Evolutionary conservation across 2,113 vertebrate genomes (phyloP).

Genomic region (Mellivora capensis): DNA sequence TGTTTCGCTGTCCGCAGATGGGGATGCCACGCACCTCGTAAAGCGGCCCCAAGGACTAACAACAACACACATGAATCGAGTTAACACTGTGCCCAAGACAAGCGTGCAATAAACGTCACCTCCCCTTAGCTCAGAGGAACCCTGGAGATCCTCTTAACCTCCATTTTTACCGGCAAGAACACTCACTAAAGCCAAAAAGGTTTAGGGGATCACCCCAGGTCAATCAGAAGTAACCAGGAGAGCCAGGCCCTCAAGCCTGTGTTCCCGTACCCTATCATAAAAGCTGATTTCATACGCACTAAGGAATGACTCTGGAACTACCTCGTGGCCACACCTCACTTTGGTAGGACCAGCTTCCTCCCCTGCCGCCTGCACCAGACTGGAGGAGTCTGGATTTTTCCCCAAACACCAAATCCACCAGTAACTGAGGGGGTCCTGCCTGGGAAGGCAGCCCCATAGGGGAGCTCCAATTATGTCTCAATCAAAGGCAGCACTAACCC

Average conservation of each 20-base stretch:
- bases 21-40: background rate
- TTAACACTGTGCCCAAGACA: background rate
- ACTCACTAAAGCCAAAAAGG: background rate
- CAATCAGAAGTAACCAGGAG: background rate
- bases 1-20: background rate
- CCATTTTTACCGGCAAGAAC: background rate
- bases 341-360: background rate
- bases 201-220: background rate
- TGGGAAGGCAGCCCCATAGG: background rate
- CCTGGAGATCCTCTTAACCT: background rate
- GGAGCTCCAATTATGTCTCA: background rate
- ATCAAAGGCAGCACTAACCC: conserved; percentile 1
- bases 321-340: background rate
- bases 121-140: background rate
- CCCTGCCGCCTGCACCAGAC: background rate
- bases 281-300: background rate
- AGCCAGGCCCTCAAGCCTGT: background rate
- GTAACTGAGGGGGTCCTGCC: background rate
- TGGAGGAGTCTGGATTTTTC: background rate
- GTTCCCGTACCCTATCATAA: background rate
- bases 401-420: background rate
- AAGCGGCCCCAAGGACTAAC: background rate
- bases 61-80: background rate
- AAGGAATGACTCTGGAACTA: background rate
- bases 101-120: background rate